Base-by-base conservation (phyloP, 2,888 invertebrate species). In the Tryphoninae sp. region DNA sequence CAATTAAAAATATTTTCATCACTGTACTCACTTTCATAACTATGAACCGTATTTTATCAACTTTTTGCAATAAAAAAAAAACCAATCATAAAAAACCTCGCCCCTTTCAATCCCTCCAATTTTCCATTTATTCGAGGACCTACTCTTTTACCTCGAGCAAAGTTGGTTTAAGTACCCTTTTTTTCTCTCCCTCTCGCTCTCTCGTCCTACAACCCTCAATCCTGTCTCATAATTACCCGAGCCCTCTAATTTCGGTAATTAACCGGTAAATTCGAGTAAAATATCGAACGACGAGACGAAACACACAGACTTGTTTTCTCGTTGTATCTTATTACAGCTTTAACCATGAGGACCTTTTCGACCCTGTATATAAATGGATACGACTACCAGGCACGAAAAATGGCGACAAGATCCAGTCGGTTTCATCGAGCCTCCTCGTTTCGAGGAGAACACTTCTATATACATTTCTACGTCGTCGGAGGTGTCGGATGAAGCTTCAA, bases 401-500 rank as follows among this genome's bases (percentile, higher is more conserved):
- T 40, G 76, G 73, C 61, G 73, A 73, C 77, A 40, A 53, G 76
- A 45, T 19, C 58, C 51, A 23, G 55, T 65, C 23, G 33, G 33
- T 6, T 26, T 26, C 33, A 6, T 22, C 45, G 33, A 53, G 9
- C 45, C 45, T 45, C 11, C 13, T 9, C 45, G 11, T 64, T 72
- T 77, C 76, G 59, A 67, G 22, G 67, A 33, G 59, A 16, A 23
- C 16, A 2, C 26, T 7, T 53, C 23, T 65, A 19, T 42, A 61
- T 45, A 13, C 51, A 22, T 71, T 64, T 59, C 49, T 26, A 49
- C 61, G 42, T 79, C 68, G 72, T 78, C 51, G 58, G 33, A 42
- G 78, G 86, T 86, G 85, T 88, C 85, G 78, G 83, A 83, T 86
- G 84, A 85, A 85, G 85, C 85, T 45, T 45, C 45, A 45, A 45